These are phyloP conservation scores for Drosophila fungiperda DNA, from an alignment of 2,888 invertebrate species.

Conservation along the genomic window DNA sequence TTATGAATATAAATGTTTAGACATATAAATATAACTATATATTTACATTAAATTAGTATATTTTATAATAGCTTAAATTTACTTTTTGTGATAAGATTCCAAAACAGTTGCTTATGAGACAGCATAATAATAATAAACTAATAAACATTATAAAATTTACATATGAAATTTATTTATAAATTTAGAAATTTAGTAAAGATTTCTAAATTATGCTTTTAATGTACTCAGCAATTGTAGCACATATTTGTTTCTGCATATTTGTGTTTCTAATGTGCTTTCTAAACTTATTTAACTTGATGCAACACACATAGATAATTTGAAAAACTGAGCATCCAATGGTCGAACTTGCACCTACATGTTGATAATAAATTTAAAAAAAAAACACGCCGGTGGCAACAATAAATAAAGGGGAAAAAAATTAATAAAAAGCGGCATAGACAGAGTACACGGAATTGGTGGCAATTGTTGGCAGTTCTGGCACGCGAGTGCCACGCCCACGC, in stretches of 20 bases:
- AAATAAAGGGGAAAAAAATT: conserved; percentile 19
- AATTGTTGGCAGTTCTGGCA: conserved; percentile 73
- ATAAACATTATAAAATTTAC: too few relatives aligned
- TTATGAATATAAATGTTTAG: too few relatives aligned
- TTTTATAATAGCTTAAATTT: too few relatives aligned
- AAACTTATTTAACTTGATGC: conserved; percentile 1
- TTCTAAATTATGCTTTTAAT: too few relatives aligned
- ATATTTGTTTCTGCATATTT: not conserved
- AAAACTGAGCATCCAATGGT: conserved; percentile 25
- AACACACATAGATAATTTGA: not conserved
- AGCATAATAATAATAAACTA: not conserved
- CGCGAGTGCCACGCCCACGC: conserved; percentile 56
- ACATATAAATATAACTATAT: too few relatives aligned
- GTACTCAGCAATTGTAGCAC: not conserved
- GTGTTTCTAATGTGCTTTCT: not conserved
- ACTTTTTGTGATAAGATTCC: not conserved
- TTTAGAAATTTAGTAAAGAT: too few relatives aligned
- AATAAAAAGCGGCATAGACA: conserved; percentile 17
- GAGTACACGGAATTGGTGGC: conserved; percentile 60
- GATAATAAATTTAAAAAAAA: conserved; percentile 64
- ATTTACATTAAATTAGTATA: too few relatives aligned
- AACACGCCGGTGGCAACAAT: conserved; percentile 19
- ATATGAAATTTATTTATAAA: too few relatives aligned
- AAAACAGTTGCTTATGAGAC: not conserved
- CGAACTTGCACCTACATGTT: not conserved